Percentiles rank a stretch among this genome's conserved stretches.
phyloP scores from a whole-genome alignment of 2,113 vertebrate species.

The Actinemys pallida region DNA sequence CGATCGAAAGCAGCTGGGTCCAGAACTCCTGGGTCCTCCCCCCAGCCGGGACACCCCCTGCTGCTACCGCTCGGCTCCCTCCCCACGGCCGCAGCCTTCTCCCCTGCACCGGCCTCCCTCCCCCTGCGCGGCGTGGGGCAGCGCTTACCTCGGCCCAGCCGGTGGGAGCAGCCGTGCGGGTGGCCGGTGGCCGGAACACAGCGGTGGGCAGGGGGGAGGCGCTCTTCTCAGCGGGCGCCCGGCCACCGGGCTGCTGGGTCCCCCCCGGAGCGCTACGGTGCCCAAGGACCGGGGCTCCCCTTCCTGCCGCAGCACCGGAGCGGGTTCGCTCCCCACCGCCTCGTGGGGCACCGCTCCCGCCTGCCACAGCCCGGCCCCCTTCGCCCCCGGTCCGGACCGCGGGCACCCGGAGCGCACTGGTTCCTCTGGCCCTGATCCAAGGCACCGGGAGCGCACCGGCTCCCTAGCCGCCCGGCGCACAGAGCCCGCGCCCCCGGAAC shows the following conservation, averaged over 20 bases:
- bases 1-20: no score
- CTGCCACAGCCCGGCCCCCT: not conserved
- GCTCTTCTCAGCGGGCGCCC: no score
- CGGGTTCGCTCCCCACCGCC: not conserved
- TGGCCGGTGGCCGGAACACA: no score
- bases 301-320: not conserved
- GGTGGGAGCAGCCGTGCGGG: not conserved
- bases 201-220: no score
- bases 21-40: not conserved
- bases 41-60: no score
- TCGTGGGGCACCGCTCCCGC: not conserved
- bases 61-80: fast-evolving
- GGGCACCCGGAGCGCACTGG: not conserved
- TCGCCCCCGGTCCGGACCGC: not conserved
- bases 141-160: slow-evolving; percentile 54
- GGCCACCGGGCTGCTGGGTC: not conserved
- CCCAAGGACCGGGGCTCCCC: no score
- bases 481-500: no score
- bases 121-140: not conserved
- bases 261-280: not conserved
- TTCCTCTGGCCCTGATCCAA: no score
- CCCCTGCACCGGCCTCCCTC: not conserved
- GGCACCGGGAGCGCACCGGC: not conserved
- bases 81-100: not conserved
- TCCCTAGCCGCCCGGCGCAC: not conserved